Evolutionary conservation across 2,888 invertebrate genomes (phyloP).

Genomic region (Malachius bipustulatus): DNA sequence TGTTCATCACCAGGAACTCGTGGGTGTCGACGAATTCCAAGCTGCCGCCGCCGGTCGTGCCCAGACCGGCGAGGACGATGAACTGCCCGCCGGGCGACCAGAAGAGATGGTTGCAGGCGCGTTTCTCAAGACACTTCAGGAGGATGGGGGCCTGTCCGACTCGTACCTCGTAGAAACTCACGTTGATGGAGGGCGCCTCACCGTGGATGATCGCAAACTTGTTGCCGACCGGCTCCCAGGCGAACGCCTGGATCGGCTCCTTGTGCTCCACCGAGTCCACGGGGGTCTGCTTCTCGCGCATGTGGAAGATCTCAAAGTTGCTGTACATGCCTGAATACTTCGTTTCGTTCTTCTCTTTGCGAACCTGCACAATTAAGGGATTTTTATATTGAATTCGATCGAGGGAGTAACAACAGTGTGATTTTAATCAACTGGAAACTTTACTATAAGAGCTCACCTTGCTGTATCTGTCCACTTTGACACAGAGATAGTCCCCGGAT

Average conservation of each 20-base stretch:
- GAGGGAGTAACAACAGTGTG: background rate
- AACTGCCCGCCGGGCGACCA: conserved; percentile 96
- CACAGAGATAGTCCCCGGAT: conserved; percentile 92
- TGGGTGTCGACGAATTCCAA: conserved; percentile 92
- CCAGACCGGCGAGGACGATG: conserved; percentile 82
- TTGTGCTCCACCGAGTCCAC: conserved; percentile 96
- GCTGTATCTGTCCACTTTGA: conserved; percentile 71
- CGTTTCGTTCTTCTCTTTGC: conserved; percentile 84
- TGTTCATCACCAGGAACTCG: conserved; percentile 91
- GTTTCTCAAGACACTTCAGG: conserved; percentile 79
- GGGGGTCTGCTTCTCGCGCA: conserved; percentile 88
- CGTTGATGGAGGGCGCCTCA: conserved; percentile 70
- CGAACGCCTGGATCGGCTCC: conserved; percentile 84
- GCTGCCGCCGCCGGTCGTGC: conserved; percentile 76
- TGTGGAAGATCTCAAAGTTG: conserved; percentile 98
- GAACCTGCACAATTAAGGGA: conserved; percentile 50
- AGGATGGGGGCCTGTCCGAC: conserved; percentile 80
- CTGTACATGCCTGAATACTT: conserved; percentile 96
- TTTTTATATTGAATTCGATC: conserved; percentile 26
- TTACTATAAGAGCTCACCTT: conserved; percentile 8
- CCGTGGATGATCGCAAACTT: conserved; percentile 97
- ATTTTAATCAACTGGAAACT: background rate
- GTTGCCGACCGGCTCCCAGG: conserved; percentile 95
- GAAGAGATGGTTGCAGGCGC: conserved; percentile 82
- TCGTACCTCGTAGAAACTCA: conserved; percentile 87